Base-by-base conservation (phyloP, 2,888 invertebrate species). In the Rhodophaea formosa region DNA sequence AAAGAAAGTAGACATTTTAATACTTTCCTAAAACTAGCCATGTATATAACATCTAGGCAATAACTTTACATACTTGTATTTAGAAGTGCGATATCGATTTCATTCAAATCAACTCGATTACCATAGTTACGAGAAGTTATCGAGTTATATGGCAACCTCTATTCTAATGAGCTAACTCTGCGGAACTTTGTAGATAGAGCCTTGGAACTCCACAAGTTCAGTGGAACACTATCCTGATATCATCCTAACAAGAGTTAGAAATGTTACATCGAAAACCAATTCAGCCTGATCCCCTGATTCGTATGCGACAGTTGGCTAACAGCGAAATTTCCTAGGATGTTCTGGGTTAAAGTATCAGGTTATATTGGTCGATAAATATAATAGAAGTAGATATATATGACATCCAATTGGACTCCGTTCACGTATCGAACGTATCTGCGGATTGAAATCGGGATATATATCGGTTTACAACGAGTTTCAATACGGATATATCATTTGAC, bases 401-500 rank as follows among this genome's bases (percentile, higher is more conserved):
- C 65, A 66, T 69, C 66, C 68, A 62, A 69, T 72, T 73, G 72
- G 72, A 77, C 71, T 75, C 76, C 60, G 64, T 72, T 66, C 75
- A 73, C 73, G 74, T 73, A 71, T 72, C 69, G 64, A 57, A 71
- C 72, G 72, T 72, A 71, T 73, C 70, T 63, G 57, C 56, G 64
- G 66, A 78, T 76, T 76, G 73, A 75, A 77, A 79, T 78, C 73
- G 71, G 72, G 68, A 67, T 71, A 67, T 72, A 72, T 75, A 76
- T 76, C 71, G 68, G 69, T 74, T 72, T 68, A 68, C 72, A 70
- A 73, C 68, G 70, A 68, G 70, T 69, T 70, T 67, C 64, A 68
- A 62, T 63, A 60, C 60, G 62, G 63, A 60, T 61, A 65, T 51
- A 42, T 46, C 42, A 32, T 39, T 46, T 23, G 47, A 39, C 43